phyloP scores from a whole-genome alignment of 2,113 vertebrate genomes.

The Piaya cayana region DNA sequence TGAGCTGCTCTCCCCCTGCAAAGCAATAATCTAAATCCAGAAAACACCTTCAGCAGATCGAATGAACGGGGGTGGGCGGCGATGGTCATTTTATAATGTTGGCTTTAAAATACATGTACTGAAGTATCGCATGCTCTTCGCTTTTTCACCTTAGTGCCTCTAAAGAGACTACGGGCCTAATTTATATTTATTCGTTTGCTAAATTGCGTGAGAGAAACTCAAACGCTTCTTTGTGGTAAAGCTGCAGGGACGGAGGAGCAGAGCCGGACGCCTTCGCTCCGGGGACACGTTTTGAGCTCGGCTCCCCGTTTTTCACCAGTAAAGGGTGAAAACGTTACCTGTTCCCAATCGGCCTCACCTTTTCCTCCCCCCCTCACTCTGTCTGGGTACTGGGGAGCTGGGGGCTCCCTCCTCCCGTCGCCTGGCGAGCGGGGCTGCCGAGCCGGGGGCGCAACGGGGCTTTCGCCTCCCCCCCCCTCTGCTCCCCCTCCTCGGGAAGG shows the following conservation, averaged over 20 bases:
- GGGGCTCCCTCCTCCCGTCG: not conserved
- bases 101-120: not conserved
- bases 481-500: too few species aligned
- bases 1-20: constrained; percentile 25
- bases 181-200: not conserved
- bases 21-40: constrained; percentile 8
- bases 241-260: not conserved
- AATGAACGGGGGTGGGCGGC: not conserved
- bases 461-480: not conserved
- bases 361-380: not conserved
- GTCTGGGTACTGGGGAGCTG: not conserved
- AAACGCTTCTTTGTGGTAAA: not conserved
- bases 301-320: not conserved
- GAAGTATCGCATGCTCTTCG: not conserved
- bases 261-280: not conserved
- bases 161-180: not conserved
- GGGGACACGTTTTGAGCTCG: not conserved
- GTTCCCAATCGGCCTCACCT: not conserved
- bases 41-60: not conserved
- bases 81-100: not conserved
- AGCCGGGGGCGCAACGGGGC: not conserved
- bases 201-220: not conserved
- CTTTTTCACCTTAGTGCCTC: not conserved
- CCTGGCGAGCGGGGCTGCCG: not conserved
- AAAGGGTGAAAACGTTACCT: not conserved